Base-by-base conservation (phyloP, 1,140 invertebrate species). In the Pseudoatta argentina region DNA sequence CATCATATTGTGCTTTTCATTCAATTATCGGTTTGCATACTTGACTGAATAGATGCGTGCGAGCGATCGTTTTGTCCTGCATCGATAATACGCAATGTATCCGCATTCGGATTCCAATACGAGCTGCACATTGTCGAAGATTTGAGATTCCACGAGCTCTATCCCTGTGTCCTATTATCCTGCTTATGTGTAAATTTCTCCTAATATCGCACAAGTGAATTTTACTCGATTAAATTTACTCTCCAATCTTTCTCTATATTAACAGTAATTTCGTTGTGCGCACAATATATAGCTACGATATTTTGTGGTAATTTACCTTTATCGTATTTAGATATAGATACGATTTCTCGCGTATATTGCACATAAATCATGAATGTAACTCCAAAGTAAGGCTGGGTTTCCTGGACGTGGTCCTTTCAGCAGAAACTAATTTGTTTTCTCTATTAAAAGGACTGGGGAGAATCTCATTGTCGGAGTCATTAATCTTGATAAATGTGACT, bases 21-120 rank as follows among this genome's bases (percentile, higher is more conserved):
- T 89, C 79, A 79, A 89, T 89, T 91, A 91, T 91, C 89, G 87
- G 88, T 77, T 88, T 64, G 76, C 89, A 91, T 91, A 91, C 87
- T 91, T 83, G 89, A 89, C 85, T 91, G 89, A 87, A 91, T 91
- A 85, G 85, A 30, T 64, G 75, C 6, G 14, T 27, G 48, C 39
- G 14, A 79, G 77, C 63, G 44, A 24, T 55, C 75, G 79, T 91
- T 91, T 90, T 87, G 90, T 91, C 81, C 85, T 53, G 21, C 57
- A 21, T 30, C 64, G 61, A 89, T 88, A 92, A 92, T 88, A 87
- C 91, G 79, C 76, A 81, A 90, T 85, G 57, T 86, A 86, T 86
- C 85, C 72, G 83, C 87, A 88, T 88, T 88, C 85, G 61, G 86
- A 91, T 91, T 91, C 79, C 87, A 86, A 73, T 86, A 81, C 66